Evolutionary conservation across 2,888 invertebrate species (phyloP).

Genomic region (Hydraecia micacea): DNA sequence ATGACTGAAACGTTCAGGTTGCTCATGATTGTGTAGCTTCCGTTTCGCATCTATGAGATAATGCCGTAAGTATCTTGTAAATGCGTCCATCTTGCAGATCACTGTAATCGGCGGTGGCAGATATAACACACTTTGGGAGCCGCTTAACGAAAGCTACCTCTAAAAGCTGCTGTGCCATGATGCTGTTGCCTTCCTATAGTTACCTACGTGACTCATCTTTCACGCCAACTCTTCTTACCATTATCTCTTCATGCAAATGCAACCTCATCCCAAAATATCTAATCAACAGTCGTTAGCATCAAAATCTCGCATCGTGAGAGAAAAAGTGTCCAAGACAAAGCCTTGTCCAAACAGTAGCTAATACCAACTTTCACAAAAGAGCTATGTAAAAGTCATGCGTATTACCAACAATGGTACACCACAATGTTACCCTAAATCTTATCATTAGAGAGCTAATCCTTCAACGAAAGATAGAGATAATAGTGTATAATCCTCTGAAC

Average conservation of each 20-base stretch:
- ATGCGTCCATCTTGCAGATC: neutral
- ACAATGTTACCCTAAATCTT: conserved; percentile 76
- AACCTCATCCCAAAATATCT: conserved; percentile 22
- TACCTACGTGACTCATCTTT: neutral
- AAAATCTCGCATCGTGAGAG: conserved; percentile 51
- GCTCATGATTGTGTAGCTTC: neutral
- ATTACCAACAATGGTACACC: conserved; percentile 60
- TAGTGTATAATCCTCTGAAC: conserved; percentile 79
- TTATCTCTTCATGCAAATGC: neutral
- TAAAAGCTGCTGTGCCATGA: neutral
- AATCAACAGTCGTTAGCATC: conserved; percentile 32
- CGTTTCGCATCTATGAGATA: neutral
- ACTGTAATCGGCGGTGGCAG: neutral
- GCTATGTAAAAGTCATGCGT: conserved; percentile 74
- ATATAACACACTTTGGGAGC: neutral
- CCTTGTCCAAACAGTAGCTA: conserved; percentile 52
- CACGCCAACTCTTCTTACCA: neutral
- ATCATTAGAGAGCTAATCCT: conserved; percentile 84
- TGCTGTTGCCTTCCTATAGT: neutral
- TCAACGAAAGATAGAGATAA: conserved; percentile 75
- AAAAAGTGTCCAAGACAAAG: conserved; percentile 52
- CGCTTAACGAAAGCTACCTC: neutral
- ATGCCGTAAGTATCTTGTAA: neutral
- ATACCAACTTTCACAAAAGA: conserved; percentile 60
- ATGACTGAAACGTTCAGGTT: neutral